phyloP scores from a whole-genome alignment of 2,888 invertebrate species.

The Drosophila cyrtoloma region DNA sequence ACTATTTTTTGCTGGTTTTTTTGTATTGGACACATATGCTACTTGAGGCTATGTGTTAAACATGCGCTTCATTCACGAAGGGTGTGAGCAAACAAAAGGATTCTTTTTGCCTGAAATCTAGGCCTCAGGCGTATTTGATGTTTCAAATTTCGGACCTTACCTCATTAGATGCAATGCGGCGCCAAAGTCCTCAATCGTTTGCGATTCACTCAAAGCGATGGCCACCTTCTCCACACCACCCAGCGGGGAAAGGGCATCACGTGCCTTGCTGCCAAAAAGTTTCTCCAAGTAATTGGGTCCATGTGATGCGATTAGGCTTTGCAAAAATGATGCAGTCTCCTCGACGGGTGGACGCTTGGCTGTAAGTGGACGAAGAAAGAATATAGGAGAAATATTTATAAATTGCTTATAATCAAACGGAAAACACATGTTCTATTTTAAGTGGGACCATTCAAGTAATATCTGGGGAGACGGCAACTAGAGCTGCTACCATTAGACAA shows the following conservation, averaged over 20 bases:
- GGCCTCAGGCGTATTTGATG: constrained; percentile 15
- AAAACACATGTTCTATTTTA: not conserved
- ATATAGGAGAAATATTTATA: constrained; percentile 11
- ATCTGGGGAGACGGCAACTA: not conserved
- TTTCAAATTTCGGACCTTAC: constrained; percentile 64
- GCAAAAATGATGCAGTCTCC: constrained; percentile 97
- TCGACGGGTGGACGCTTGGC: constrained; percentile 98
- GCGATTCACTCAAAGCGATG: constrained; percentile 96
- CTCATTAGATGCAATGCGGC: constrained; percentile 85
- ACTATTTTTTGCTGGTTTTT: constrained; percentile 26
- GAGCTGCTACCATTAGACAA: not conserved
- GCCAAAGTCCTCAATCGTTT: constrained; percentile 96
- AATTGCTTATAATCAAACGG: constrained; percentile 34
- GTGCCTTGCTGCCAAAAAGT: constrained; percentile 96
- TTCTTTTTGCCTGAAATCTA: not conserved
- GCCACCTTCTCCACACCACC: constrained; percentile 98
- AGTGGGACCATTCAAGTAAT: not conserved
- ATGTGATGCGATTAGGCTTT: constrained; percentile 96
- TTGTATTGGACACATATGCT: not conserved
- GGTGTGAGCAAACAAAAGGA: constrained; percentile 27
- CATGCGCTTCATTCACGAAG: constrained; percentile 32
- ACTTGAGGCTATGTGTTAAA: constrained; percentile 53
- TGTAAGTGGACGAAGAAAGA: constrained; percentile 84
- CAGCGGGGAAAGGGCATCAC: constrained; percentile 95
- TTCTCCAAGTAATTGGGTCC: constrained; percentile 98